A percentile compares a stretch with the other conserved stretches of the same genome.
Conservation (phyloP, 2,113 vertebrate genomes). For the Rana temporaria region DNA sequence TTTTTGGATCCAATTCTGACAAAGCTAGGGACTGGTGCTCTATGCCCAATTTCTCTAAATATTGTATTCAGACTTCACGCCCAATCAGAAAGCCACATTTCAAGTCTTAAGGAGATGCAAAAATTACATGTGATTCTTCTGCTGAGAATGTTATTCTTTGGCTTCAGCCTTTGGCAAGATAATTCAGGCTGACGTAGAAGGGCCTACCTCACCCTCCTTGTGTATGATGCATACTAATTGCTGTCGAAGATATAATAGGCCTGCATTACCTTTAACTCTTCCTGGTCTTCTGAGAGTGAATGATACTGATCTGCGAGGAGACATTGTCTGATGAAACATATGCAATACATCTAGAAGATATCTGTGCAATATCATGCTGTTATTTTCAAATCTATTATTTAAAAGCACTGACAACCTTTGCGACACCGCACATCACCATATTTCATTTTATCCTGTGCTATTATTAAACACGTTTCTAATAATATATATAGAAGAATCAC, state of each 20-base stretch:
- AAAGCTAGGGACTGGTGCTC: slow-evolving; percentile 14
- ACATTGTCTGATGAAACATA: background rate
- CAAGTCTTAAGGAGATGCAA: slow-evolving; percentile 52
- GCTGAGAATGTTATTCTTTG: slow-evolving; percentile 52
- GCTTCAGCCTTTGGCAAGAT: slow-evolving; percentile 57
- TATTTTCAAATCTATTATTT: too few species aligned
- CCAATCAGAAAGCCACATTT: slow-evolving; percentile 49
- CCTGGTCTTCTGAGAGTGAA: background rate
- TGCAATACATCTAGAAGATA: too few species aligned
- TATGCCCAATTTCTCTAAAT: slow-evolving; percentile 39
- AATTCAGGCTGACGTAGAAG: slow-evolving; percentile 48
- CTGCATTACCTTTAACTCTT: slow-evolving; percentile 51
- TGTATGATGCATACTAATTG: slow-evolving; percentile 56
- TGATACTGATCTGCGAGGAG: background rate
- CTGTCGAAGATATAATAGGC: slow-evolving; percentile 53
- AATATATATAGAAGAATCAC: too few species aligned
- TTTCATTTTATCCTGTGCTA: too few species aligned
- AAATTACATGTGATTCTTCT: slow-evolving; percentile 55
- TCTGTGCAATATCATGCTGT: too few species aligned
- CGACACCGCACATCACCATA: too few species aligned
- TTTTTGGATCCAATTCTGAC: slow-evolving; percentile 17
- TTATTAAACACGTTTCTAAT: too few species aligned
- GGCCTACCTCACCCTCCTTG: slow-evolving; percentile 45
- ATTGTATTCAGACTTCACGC: slow-evolving; percentile 49
- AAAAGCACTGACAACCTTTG: too few species aligned